These are phyloP conservation scores for Drosophila nasuta DNA, from an alignment of 1,140 invertebrate genomes.

Conservation along the genomic window DNA sequence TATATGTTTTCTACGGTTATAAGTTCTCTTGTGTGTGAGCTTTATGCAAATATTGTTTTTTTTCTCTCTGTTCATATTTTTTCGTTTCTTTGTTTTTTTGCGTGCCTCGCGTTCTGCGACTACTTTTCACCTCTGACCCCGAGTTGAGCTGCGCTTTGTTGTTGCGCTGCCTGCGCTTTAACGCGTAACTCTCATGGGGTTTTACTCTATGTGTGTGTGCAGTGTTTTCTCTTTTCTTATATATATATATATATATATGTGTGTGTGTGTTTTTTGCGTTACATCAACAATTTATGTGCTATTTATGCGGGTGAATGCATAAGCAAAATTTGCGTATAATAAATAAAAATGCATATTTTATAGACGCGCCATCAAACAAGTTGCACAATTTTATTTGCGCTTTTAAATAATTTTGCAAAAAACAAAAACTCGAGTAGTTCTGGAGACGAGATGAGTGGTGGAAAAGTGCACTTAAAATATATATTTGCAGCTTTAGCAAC, in stretches of 20 bases:
- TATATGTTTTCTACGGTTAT: conserved; percentile 32
- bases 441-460: not conserved
- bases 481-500: conserved; percentile 52
- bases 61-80: conserved; percentile 17
- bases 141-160: not conserved
- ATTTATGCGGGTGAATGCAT: conserved; percentile 77
- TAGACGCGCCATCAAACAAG: conserved; percentile 32
- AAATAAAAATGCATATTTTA: conserved; percentile 78
- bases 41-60: conserved; percentile 72
- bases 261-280: conserved; percentile 38
- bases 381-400: conserved; percentile 34
- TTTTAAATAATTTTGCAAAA: conserved; percentile 17
- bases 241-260: not conserved
- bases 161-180: conserved; percentile 38
- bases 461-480: conserved; percentile 34
- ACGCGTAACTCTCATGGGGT: conserved; percentile 36
- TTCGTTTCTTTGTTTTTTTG: conserved; percentile 13
- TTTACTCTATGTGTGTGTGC: conserved; percentile 2
- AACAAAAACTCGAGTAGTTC: not conserved
- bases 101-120: conserved; percentile 46
- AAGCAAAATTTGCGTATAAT: conserved; percentile 69
- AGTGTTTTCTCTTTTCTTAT: conserved; percentile 26
- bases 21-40: conserved; percentile 30
- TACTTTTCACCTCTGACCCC: conserved; percentile 55
- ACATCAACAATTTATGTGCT: conserved; percentile 48